Base-by-base conservation (phyloP, 53 echinoderm and acorn worm genomes). In the Pentamera pediparva region DNA sequence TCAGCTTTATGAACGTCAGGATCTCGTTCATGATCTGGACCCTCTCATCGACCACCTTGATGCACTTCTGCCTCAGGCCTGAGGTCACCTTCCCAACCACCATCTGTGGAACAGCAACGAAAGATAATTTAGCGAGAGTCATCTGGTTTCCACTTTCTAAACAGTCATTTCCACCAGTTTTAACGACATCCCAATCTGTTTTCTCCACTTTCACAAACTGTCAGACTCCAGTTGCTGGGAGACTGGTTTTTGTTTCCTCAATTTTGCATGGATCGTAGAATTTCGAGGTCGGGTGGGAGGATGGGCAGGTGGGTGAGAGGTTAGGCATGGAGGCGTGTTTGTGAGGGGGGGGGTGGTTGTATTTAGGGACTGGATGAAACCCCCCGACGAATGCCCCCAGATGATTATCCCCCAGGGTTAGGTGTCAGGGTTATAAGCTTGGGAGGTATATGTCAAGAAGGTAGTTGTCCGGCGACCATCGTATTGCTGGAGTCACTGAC, bases 21-120 rank as follows among this genome's bases (percentile, higher is more conserved):
- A 88, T 53, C 48, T 88, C 89, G 39, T 84, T 88, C 84, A 84
- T 88, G 71, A 79, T 88, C 22, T 84, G 84, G 4, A 88, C 89
- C 18, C 88, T 56, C 33, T 75, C 61, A 79, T 88, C 79, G 24
- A 81, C 79, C 5, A 88, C 43, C 37, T 64, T 59, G 61, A 83
- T 83, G 38, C 75, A 79, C n/a, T 52, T 57, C 41, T 79, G 63
- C 26, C 83, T 56, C 3, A 88, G 21, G 5, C 13, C 59, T 0
- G 88, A 81, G 4, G 79, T 88, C 19, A 75, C 27, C 59, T 69
- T 88, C 0, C 87, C 87, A 3, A 81, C 50, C 18, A 83, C 37
- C 72, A 62, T 83, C 87, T 87, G 59, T 33, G 45, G 19, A 13
- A 35, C 25, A 28, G 22, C 21, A 30, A 45, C 21, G 27, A 51